phyloP scores from a whole-genome alignment of 2,113 vertebrate species.

The Rhagologus leucostigma region DNA sequence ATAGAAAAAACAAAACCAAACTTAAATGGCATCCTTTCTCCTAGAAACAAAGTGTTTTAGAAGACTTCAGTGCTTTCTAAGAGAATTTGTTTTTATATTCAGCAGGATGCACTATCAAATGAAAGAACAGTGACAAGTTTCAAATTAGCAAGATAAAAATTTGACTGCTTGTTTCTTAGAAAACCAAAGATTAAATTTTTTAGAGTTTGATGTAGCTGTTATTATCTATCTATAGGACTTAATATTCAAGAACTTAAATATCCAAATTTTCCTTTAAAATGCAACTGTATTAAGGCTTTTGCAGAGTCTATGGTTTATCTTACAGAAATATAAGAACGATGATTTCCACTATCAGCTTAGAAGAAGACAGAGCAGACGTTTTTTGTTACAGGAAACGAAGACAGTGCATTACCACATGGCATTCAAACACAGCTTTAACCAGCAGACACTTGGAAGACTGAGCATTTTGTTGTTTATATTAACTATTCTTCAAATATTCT shows the following conservation, averaged over 20 bases:
- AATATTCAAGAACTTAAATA: background rate
- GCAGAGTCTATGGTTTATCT: background rate
- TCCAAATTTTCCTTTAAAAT: background rate
- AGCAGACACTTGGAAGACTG: background rate
- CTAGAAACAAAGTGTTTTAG: background rate
- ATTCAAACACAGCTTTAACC: slow-evolving; percentile 4
- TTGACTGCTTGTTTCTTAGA: background rate
- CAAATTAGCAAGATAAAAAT: background rate
- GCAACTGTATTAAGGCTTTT: background rate
- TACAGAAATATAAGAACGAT: background rate
- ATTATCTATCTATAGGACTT: background rate
- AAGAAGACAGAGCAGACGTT: background rate
- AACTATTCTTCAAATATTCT: slow-evolving; percentile 34
- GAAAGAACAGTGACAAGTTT: background rate
- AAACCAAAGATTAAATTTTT: background rate
- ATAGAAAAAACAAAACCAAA: background rate
- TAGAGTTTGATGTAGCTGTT: background rate
- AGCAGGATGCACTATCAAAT: background rate
- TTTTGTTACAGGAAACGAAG: slow-evolving; percentile 8
- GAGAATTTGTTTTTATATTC: background rate
- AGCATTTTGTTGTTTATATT: slow-evolving; percentile 12
- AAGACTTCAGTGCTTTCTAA: background rate
- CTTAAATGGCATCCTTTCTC: background rate
- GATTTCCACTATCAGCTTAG: background rate
- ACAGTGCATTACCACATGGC: background rate